Conservation (phyloP, 2,888 invertebrate species). For the Noctuana brunneofusca region DNA sequence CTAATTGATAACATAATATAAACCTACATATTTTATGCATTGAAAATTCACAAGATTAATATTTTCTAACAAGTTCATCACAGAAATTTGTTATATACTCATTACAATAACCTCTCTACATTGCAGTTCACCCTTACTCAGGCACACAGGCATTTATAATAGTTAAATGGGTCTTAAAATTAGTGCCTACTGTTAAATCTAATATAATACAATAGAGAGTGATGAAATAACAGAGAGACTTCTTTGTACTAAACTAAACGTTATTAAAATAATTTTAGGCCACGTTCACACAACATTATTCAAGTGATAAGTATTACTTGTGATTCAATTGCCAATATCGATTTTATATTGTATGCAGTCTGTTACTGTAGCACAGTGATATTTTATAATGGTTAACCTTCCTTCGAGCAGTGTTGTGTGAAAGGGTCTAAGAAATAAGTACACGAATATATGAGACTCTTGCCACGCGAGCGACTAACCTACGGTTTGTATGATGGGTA, state of each 20-base stretch:
- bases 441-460: constrained; percentile 76
- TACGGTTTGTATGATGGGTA: constrained; percentile 48
- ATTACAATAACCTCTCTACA: constrained; percentile 60
- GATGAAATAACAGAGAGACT: constrained; percentile 79
- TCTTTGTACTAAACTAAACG: constrained; percentile 78
- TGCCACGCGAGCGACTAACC: constrained; percentile 43
- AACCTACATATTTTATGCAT: constrained; percentile 57
- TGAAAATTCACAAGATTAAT: constrained; percentile 63
- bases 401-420: constrained; percentile 11
- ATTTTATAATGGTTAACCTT: not conserved
- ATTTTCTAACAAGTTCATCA: constrained; percentile 76
- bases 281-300: constrained; percentile 29
- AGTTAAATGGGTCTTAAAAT: constrained; percentile 51
- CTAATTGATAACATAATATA: constrained; percentile 48
- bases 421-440: constrained; percentile 54
- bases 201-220: constrained; percentile 78
- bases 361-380: not conserved
- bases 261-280: constrained; percentile 57
- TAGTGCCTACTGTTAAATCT: constrained; percentile 62
- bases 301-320: constrained; percentile 4
- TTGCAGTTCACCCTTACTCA: constrained; percentile 68
- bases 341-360: not conserved
- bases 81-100: constrained; percentile 74
- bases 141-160: constrained; percentile 50
- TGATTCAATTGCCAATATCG: not conserved